Conservation (phyloP, 2,797 vertebrate species). For the Australoheros facetus region DNA sequence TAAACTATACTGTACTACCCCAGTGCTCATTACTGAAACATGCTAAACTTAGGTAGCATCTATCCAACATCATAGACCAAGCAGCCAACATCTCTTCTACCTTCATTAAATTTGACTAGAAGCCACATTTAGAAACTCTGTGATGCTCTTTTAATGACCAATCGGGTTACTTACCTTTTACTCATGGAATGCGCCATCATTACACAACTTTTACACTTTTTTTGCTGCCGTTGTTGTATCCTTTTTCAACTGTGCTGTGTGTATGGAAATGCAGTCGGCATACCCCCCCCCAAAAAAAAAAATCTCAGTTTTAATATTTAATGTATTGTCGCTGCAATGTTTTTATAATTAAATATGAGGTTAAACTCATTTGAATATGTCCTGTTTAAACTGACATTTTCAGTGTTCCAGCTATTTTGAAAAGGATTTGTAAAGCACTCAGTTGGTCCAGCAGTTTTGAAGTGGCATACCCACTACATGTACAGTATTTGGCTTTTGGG, state of each 20-base stretch:
- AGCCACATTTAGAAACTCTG: constrained; percentile 21
- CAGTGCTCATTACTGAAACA: constrained; percentile 83
- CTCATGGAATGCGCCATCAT: not conserved
- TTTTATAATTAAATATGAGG: not conserved
- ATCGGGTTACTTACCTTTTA: not conserved
- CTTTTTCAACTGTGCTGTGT: not conserved
- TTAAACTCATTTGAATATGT: not conserved
- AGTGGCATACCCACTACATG: not conserved
- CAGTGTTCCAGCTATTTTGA: not conserved
- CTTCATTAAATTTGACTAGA: constrained; percentile 57
- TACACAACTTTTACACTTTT: not conserved
- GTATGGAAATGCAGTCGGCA: not conserved
- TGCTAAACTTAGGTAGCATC: constrained; percentile 82
- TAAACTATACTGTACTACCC: constrained; percentile 64
- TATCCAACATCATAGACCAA: constrained; percentile 86
- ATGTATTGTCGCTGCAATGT: not conserved
- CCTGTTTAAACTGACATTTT: not conserved
- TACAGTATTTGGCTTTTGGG: not conserved
- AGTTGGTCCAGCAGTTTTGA: constrained; percentile 1
- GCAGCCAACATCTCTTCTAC: constrained; percentile 82
- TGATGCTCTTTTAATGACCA: not conserved
- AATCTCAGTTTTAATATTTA: constrained; percentile 1
- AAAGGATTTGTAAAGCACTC: not conserved
- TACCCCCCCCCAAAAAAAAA: not conserved
- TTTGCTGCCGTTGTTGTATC: not conserved